Conservation (phyloP, 2,888 invertebrate species). For the Zhengitettix transpicula region DNA sequence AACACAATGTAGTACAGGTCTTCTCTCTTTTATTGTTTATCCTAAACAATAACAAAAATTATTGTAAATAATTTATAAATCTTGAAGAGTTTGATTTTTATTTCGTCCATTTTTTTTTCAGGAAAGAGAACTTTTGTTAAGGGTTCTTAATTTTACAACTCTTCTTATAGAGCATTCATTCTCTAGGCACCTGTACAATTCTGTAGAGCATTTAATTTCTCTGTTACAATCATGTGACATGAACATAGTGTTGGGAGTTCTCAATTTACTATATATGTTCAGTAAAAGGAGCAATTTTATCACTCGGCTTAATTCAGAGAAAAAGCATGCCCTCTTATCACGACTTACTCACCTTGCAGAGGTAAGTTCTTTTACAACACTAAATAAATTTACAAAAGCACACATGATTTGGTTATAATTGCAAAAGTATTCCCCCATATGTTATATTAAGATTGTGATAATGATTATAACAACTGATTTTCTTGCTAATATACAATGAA, state of each 20-base stretch:
- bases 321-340: conserved; percentile 50
- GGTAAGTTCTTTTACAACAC: conserved; percentile 28
- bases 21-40: no score
- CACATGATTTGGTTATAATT: no score
- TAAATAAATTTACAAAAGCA: no score
- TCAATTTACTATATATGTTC: conserved; percentile 75
- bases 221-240: conserved; percentile 64
- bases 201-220: conserved; percentile 66
- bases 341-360: conserved; percentile 63
- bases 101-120: conserved; percentile 21
- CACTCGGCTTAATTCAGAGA: conserved; percentile 53
- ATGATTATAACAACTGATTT: no score
- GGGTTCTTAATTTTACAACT: conserved; percentile 66
- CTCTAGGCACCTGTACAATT: conserved; percentile 71
- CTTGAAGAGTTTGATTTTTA: not conserved
- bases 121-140: conserved; percentile 53
- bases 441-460: no score
- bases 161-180: conserved; percentile 75
- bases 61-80: no score
- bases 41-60: not conserved
- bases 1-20: not conserved
- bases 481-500: no score
- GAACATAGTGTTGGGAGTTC: conserved; percentile 65
- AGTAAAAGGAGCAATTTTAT: conserved; percentile 78
- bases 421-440: no score